These are phyloP conservation scores for Glossosoma conforme DNA, from an alignment of 1,140 invertebrate species.

Conservation along the genomic window DNA sequence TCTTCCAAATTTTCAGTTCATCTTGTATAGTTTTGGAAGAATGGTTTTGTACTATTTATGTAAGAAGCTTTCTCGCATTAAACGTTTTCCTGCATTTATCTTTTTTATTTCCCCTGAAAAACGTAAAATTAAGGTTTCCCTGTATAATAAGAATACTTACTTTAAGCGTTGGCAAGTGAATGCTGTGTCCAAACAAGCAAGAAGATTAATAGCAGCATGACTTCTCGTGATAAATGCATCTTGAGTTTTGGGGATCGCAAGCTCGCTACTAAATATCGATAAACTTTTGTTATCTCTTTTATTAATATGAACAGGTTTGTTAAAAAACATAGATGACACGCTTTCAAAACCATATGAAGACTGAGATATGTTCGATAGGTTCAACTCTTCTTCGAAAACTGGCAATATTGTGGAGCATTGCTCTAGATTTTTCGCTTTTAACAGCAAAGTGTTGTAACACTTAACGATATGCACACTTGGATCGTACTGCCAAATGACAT, in stretches of 20 bases:
- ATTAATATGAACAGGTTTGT: too few species aligned
- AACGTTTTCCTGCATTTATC: too few species aligned
- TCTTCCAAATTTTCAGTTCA: too few species aligned
- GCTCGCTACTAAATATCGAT: conserved; percentile 68
- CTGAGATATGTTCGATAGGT: conserved; percentile 1
- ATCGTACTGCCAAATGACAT: conserved; percentile 81
- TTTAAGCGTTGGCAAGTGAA: conserved; percentile 75
- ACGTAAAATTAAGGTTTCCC: too few species aligned
- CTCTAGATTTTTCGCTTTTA: conserved; percentile 10
- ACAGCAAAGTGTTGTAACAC: conserved; percentile 76
- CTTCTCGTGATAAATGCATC: conserved; percentile 70
- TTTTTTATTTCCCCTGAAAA: too few species aligned
- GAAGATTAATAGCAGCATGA: conserved; percentile 81
- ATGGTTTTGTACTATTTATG: too few species aligned
- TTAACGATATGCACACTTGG: conserved; percentile 64
- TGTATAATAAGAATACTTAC: conserved; percentile 33
- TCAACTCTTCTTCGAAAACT: not conserved
- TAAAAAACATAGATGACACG: too few species aligned
- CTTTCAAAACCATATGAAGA: too few species aligned
- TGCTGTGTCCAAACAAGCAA: conserved; percentile 86
- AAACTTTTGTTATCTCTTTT: conserved; percentile 29
- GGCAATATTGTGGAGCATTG: conserved; percentile 14
- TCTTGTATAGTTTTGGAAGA: too few species aligned
- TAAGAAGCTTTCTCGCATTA: too few species aligned
- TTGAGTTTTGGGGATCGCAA: conserved; percentile 71